Evolutionary conservation across 2,888 invertebrate genomes (phyloP), one percentile per base, ranked within the genome.

Genomic region (Apamea sordens): DNA sequence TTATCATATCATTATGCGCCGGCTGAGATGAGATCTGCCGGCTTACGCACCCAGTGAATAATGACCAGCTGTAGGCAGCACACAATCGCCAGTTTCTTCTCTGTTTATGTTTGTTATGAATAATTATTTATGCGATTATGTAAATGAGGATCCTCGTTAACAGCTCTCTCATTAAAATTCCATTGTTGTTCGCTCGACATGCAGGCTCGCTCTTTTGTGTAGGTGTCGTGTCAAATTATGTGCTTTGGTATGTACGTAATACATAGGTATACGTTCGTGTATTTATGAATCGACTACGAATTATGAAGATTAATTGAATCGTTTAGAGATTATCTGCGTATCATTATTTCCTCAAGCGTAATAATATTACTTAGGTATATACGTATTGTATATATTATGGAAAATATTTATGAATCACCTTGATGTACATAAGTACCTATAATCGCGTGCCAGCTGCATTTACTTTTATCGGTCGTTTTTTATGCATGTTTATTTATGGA

Each of bases 101-200:
- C 86, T 92, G 92, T 94, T 94, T 93, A 90, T 93, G 91, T 95
- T 94, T 93, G 93, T 93, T 94, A 94, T 94, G 93, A 94, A 94
- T 95, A 94, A 95, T 95, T 93, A 94, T 94, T 93, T 92, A 95
- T 95, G 94, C 94, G 93, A 94, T 95, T 96, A 96, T 96, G 95
- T 93, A 94, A 93, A 96, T 95, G 92, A 88, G 91, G 89, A 93
- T 93, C 91, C 93, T 94, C 93, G 94, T 94, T 95, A 95, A 94
- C 94, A 91, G 92, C 91, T 91, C 89, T 86, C 94, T 95, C 95
- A 95, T 96, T 96, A 95, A 95, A 95, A 96, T 96, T 95, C 95
- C 93, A 93, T 96, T 95, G 95, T 95, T 91, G 91, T 90, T 91
- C 90, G 90, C 89, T 91, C 92, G 91, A 92, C 93, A 92, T 93